A percentile compares a stretch with the other conserved stretches of the same genome.
These are phyloP conservation scores for Batillaria attramentaria DNA, from an alignment of 1,140 invertebrate species.

Conservation along the genomic window DNA sequence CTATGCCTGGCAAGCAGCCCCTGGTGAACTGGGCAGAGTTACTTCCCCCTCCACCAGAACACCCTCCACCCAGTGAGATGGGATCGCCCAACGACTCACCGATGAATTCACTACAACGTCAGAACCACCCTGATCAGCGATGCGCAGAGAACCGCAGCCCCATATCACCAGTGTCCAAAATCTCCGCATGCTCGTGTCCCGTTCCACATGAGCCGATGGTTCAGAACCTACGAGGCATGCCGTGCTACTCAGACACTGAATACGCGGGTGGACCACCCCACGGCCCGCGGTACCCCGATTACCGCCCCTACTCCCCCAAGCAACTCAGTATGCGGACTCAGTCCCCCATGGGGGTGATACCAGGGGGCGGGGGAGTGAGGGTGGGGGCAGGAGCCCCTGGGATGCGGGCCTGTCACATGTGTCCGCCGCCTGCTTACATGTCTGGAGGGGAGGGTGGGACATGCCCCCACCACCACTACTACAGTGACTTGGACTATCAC, in stretches of 20 bases:
- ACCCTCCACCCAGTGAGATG: constrained; percentile 79
- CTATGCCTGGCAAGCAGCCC: constrained; percentile 58
- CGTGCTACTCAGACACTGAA: constrained; percentile 65
- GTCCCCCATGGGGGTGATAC: constrained; percentile 21
- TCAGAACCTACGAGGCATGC: constrained; percentile 51
- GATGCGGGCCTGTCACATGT: constrained; percentile 25
- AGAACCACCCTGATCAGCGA: constrained; percentile 34
- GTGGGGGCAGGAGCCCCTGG: background rate
- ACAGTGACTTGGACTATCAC: constrained; percentile 33
- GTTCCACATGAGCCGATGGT: constrained; percentile 54
- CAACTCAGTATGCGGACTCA: constrained; percentile 48
- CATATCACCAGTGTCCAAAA: constrained; percentile 65
- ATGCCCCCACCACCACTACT: constrained; percentile 28
- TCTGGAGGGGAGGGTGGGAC: constrained; percentile 14
- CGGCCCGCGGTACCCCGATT: constrained; percentile 31
- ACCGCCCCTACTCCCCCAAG: constrained; percentile 53
- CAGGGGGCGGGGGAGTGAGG: background rate
- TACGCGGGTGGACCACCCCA: constrained; percentile 37
- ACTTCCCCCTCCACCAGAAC: constrained; percentile 84
- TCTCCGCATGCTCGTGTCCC: constrained; percentile 66
- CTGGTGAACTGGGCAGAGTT: constrained; percentile 83
- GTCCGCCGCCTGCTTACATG: constrained; percentile 25
- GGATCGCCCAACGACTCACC: constrained; percentile 56
- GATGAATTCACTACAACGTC: constrained; percentile 43
- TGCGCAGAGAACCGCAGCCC: constrained; percentile 51